Percentiles rank a stretch among this genome's conserved stretches.
Evolutionary conservation across 2,113 vertebrate genomes (phyloP).

Genomic region (Sciurus niger): DNA sequence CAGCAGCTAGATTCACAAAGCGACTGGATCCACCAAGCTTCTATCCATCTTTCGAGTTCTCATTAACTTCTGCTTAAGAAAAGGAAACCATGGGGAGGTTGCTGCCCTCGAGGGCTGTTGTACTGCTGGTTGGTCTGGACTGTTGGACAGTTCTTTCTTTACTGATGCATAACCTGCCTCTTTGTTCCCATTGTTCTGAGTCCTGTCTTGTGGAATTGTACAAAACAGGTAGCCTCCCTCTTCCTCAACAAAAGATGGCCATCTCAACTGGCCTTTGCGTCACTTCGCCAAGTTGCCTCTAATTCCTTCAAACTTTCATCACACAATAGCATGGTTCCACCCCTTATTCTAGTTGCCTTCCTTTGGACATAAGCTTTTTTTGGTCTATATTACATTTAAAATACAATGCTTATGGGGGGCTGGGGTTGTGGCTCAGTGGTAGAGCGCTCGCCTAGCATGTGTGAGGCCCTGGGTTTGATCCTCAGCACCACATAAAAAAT

Average conservation of each 20-base stretch:
- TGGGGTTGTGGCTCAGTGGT: no score
- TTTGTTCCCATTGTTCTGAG: background rate
- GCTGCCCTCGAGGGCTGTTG: background rate
- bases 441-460: no score
- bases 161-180: background rate
- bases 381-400: background rate
- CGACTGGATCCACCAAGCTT: background rate
- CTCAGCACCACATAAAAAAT: no score
- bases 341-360: background rate
- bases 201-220: background rate
- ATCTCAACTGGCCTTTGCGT: background rate
- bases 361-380: background rate
- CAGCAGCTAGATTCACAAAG: background rate
- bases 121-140: background rate
- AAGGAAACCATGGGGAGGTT: background rate
- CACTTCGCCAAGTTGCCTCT: background rate
- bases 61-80: background rate
- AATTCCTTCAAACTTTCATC: background rate
- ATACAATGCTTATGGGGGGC: background rate
- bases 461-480: no score
- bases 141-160: background rate
- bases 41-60: background rate
- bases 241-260: background rate
- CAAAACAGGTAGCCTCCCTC: background rate
- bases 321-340: background rate